phyloP scores from a whole-genome alignment of 2,113 vertebrate genomes.

The Numenius arquata region DNA sequence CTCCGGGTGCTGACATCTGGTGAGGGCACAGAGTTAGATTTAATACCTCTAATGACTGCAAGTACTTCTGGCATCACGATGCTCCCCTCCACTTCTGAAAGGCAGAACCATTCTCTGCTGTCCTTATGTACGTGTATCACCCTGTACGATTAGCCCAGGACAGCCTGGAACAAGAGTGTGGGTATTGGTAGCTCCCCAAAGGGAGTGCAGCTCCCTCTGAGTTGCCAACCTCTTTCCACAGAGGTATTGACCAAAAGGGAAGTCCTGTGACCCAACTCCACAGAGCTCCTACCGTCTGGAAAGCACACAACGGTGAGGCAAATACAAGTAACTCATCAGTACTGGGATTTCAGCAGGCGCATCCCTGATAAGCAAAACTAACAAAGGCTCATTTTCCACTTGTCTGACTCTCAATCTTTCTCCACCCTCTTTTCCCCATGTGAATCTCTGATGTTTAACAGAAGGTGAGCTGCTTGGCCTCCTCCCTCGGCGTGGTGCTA shows the following conservation, averaged over 20 bases:
- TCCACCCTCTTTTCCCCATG: background rate
- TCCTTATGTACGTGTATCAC: background rate
- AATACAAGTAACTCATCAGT: background rate
- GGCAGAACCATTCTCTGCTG: background rate
- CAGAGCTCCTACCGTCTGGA: background rate
- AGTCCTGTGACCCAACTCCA: background rate
- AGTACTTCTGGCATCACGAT: background rate
- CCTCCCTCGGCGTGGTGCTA: background rate
- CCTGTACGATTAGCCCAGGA: background rate
- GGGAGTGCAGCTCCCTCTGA: background rate
- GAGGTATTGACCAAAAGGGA: background rate
- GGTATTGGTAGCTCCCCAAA: background rate
- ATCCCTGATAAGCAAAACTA: background rate
- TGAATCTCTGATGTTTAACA: background rate
- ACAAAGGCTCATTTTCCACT: background rate
- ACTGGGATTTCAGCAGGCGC: background rate
- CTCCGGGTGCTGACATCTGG: background rate
- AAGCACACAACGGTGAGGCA: accelerated
- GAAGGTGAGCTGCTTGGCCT: background rate
- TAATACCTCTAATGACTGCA: background rate
- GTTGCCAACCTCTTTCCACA: background rate
- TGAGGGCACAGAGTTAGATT: background rate
- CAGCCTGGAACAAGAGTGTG: background rate
- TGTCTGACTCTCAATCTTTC: background rate
- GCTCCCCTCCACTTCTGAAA: background rate